Base-by-base conservation (phyloP, 23 tunicate genomes). In the Aplidium turbinatum region DNA sequence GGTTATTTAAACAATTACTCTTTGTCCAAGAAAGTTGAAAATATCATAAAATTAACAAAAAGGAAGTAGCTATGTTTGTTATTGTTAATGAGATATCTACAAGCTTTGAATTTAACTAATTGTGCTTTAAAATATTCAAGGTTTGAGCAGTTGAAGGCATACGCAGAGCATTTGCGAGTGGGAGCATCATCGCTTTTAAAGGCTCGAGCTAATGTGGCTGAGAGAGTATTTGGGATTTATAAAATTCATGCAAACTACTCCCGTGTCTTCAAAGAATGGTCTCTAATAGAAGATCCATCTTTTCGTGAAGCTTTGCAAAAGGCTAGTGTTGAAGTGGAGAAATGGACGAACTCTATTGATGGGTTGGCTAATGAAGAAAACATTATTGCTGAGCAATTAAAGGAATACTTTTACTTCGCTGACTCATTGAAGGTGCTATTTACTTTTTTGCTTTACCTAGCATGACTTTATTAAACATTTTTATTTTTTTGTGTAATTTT, bases 131-230 rank as follows among this genome's bases (percentile, higher is more conserved):
- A 6, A 6, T 45, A 22, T 71, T 72, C 38, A n/a, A 86, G 86
- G 33, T 73, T 83, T 58, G 97, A 91, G 3, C 86, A 91, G 19
- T 58, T 91, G 78, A 91, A 84, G 58, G 27, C 65, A 1, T 91
- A 83, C 47, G 90, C 97, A 31, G 75, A 57, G 31, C 75, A 91
- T 0, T 33, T 91, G 48, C 97, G 84, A 48, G 29, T 73, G 4
- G 77, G 35, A 38, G 33, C 83, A 2, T 62, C 91, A n/a, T 63
- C 81, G 35, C 47, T 84, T n/a, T 51, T 91, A 25, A 85, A 85
- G 73, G 91, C 63, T 24, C 82, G 97, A 27, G 90, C 97, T 9
- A 91, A 91, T 35, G 35, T 91, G n/a, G 97, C 92, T 5, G 97
- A 91, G 39, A 42, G 97, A 72, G 65, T 91, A 3, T 91, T 78